phyloP scores from a whole-genome alignment of 2,797 vertebrate species.

The Lacerta agilis region DNA sequence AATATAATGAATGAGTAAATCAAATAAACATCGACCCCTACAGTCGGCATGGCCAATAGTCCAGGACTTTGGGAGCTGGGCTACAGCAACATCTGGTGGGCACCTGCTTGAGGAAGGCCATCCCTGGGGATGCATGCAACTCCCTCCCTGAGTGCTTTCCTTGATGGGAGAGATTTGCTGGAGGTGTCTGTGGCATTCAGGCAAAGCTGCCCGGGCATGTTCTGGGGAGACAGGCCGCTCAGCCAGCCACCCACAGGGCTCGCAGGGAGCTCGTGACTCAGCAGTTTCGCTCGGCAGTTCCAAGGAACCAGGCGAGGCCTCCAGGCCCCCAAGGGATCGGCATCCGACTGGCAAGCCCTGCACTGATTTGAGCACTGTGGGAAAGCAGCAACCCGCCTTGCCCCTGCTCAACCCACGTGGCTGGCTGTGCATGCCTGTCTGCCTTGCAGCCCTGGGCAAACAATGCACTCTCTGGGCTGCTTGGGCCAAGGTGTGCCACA shows the following conservation, averaged over 20 bases:
- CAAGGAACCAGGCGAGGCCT: constrained; percentile 44
- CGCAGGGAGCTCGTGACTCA: constrained; percentile 46
- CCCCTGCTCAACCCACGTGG: constrained; percentile 25
- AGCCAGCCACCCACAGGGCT: constrained; percentile 53
- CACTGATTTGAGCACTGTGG: constrained; percentile 50
- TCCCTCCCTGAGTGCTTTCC: neutral
- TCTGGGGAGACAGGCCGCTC: neutral
- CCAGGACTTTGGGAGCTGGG: no score
- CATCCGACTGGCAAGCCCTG: constrained; percentile 3
- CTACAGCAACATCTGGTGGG: no score
- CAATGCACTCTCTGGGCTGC: neutral
- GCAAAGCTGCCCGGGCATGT: constrained; percentile 54
- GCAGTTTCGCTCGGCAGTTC: constrained; percentile 67
- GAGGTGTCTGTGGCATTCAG: neutral
- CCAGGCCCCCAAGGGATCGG: constrained; percentile 4
- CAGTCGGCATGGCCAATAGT: no score
- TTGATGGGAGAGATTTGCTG: neutral
- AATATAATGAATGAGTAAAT: no score
- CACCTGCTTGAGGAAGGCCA: no score
- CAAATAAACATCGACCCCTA: no score
- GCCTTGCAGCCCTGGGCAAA: neutral
- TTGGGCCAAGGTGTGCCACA: neutral
- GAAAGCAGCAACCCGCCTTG: constrained; percentile 49
- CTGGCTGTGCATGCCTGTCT: neutral
- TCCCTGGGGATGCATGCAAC: no score